A percentile compares a stretch with the other conserved stretches of the same genome.
Conservation (phyloP, 30 jellyfish, hydroid and myxozoan genomes). For the Haliclystus octoradiatus region DNA sequence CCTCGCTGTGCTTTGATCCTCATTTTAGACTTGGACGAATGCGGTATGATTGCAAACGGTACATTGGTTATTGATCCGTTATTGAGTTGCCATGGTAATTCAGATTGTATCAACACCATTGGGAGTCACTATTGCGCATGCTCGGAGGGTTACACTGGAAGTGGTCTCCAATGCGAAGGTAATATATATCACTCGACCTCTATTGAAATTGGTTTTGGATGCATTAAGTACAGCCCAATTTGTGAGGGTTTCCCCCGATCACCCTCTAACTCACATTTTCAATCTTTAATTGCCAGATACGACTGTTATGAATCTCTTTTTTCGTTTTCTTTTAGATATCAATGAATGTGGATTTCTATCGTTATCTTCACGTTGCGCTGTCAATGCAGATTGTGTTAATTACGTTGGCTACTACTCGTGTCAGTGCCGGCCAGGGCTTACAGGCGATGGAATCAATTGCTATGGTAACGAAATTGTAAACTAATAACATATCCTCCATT, state of each 20-base stretch:
- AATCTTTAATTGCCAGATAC: no score
- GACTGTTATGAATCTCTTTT: slow-evolving; percentile 4
- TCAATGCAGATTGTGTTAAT: slow-evolving; percentile 58
- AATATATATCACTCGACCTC: not conserved
- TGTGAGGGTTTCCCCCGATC: no score
- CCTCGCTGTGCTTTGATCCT: not conserved
- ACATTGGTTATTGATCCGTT: not conserved
- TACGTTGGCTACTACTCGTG: slow-evolving; percentile 46
- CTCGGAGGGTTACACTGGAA: slow-evolving; percentile 9
- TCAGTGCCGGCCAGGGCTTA: slow-evolving; percentile 56
- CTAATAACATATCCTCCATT: no score
- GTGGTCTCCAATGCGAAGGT: not conserved
- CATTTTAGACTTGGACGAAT: not conserved
- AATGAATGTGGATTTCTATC: slow-evolving; percentile 42
- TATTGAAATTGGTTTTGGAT: not conserved
- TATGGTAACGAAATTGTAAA: slow-evolving; percentile 18
- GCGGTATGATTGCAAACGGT: not conserved
- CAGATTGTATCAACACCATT: slow-evolving; percentile 7
- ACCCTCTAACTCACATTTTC: no score
- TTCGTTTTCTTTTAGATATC: slow-evolving; percentile 17
- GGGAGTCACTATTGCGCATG: slow-evolving; percentile 22
- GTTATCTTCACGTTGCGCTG: slow-evolving; percentile 25
- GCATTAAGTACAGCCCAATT: no score
- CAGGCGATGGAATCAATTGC: slow-evolving; percentile 68
- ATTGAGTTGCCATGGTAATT: not conserved